phyloP scores from a whole-genome alignment of 2,113 vertebrate species.

The Casuarius casuarius region DNA sequence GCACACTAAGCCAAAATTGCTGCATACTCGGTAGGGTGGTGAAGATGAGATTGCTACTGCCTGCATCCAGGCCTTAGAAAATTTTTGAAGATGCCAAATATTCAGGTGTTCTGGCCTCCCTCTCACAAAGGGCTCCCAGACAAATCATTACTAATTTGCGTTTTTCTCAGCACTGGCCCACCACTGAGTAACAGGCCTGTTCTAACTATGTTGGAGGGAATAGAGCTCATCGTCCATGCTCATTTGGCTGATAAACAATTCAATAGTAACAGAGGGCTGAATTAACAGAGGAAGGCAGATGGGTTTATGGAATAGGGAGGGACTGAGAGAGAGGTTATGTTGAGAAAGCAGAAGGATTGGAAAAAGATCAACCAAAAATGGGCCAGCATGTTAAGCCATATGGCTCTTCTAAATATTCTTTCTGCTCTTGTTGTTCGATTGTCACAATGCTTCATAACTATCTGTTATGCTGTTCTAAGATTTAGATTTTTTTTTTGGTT shows the following conservation, averaged over 20 bases:
- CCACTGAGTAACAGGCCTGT: not conserved
- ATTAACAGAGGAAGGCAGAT: slow-evolving; percentile 70
- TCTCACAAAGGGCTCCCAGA: not conserved
- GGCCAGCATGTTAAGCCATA: slow-evolving; percentile 67
- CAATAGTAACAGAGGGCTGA: slow-evolving; percentile 45
- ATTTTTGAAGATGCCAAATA: not conserved
- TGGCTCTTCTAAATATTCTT: slow-evolving; percentile 62
- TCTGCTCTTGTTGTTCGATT: slow-evolving; percentile 55
- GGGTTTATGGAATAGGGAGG: slow-evolving; percentile 44
- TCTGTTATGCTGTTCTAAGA: not conserved
- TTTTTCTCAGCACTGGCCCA: not conserved
- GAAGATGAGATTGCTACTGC: not conserved
- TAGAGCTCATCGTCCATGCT: not conserved
- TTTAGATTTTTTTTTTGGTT: not conserved
- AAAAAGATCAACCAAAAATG: slow-evolving; percentile 67
- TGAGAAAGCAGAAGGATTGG: slow-evolving; percentile 67
- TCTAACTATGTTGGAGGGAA: slow-evolving; percentile 15
- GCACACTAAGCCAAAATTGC: not conserved
- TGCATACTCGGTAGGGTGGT: not conserved
- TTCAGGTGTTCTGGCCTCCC: not conserved
- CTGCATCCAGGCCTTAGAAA: not conserved
- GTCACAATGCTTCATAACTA: not conserved
- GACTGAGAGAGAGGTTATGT: slow-evolving; percentile 39
- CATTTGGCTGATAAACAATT: slow-evolving; percentile 47
- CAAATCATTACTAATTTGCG: not conserved